Conservation (phyloP, 2,113 vertebrate species). For the Ia io region DNA sequence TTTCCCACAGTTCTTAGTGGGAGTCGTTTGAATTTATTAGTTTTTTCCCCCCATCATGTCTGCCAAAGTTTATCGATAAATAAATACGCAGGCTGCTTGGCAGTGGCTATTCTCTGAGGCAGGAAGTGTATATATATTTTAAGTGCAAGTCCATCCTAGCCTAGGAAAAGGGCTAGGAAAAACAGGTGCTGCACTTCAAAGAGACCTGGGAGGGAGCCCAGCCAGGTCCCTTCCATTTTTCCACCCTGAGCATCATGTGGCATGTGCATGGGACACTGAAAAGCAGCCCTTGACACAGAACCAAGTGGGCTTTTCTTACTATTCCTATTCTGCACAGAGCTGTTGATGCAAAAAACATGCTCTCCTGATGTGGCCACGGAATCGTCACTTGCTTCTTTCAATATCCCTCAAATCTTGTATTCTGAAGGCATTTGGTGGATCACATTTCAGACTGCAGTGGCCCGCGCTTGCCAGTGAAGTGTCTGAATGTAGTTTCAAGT, state of each 20-base stretch:
- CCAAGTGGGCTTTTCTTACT: neutral
- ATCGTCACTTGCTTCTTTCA: conserved; percentile 16
- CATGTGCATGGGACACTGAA: neutral
- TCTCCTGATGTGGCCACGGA: conserved; percentile 4
- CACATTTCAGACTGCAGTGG: neutral
- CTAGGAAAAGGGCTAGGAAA: neutral
- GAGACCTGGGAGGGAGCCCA: neutral
- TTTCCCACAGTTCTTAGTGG: neutral
- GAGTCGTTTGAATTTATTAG: neutral
- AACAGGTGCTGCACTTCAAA: conserved; percentile 12
- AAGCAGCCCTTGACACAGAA: neutral
- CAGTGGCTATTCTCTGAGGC: neutral
- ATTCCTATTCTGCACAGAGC: neutral
- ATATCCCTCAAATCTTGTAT: neutral
- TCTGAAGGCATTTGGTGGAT: neutral
- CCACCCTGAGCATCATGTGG: neutral
- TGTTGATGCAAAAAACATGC: conserved; percentile 48
- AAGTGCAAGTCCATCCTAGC: neutral
- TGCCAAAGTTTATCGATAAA: neutral
- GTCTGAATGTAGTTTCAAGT: neutral
- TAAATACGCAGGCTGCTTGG: neutral
- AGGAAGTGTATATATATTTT: neutral
- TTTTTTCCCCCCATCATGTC: neutral
- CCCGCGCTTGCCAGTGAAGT: neutral
- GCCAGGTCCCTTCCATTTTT: neutral